phyloP scores from a whole-genome alignment of 2,113 vertebrate species.

The Solea solea region DNA sequence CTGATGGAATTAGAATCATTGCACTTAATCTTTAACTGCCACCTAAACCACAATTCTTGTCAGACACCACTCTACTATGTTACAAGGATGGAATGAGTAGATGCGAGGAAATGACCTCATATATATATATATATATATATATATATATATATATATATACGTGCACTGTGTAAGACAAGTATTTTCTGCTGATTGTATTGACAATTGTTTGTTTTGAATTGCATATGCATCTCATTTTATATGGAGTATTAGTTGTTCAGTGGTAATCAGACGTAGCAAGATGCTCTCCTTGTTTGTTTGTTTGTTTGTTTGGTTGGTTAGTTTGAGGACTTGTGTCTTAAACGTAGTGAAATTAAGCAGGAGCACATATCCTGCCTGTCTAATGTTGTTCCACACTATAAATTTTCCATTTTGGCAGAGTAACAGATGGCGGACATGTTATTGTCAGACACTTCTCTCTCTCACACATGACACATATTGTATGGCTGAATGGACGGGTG shows the following conservation, averaged over 20 bases:
- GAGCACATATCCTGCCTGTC: conserved; percentile 29
- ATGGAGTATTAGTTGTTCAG: no score
- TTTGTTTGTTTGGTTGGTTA: no score
- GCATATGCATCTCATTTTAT: no score
- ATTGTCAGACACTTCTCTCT: conserved; percentile 27
- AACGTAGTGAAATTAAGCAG: conserved; percentile 10
- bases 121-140: no score
- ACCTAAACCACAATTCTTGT: conserved; percentile 40
- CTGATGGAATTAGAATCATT: conserved; percentile 62
- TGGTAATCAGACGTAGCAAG: no score
- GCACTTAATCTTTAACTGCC: conserved; percentile 57
- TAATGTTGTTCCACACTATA: conserved; percentile 45
- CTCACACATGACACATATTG: conserved; percentile 28
- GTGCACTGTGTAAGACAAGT: neutral
- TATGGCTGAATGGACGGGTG: conserved; percentile 43
- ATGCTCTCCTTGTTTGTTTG: no score
- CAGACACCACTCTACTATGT: conserved; percentile 24
- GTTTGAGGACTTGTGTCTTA: no score
- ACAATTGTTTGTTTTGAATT: neutral
- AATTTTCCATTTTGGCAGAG: conserved; percentile 37
- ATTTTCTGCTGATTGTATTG: neutral
- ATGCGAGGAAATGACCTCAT: conserved; percentile 2
- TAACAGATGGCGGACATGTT: conserved; percentile 37
- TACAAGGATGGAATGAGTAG: conserved; percentile 14
- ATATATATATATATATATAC: no score